Percentiles rank a stretch among this genome's conserved stretches.
Evolutionary conservation across 2,113 vertebrate species (phyloP).

Genomic region (Melanerpes aurifrons): DNA sequence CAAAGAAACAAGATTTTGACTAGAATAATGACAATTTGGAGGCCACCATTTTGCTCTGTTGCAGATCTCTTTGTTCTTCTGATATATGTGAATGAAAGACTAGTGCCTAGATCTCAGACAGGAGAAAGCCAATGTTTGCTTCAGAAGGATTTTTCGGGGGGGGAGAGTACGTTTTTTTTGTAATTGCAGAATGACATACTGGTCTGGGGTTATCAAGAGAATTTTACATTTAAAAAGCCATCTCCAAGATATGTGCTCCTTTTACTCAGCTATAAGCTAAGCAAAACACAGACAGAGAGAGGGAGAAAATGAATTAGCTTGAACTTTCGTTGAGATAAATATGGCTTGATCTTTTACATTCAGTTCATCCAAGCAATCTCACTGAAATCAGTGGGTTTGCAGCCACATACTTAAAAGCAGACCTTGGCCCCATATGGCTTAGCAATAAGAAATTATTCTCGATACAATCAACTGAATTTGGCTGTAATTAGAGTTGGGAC

Average conservation of each 20-base stretch:
- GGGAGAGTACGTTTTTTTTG: constrained; percentile 15
- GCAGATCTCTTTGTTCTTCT: neutral
- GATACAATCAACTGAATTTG: neutral
- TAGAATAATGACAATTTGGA: neutral
- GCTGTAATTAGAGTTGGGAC: neutral
- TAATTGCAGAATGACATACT: constrained; percentile 25
- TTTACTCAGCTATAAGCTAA: constrained; percentile 46
- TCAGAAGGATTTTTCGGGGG: constrained; percentile 30
- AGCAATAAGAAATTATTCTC: neutral
- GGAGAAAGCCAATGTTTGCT: constrained; percentile 36
- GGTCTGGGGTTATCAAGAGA: constrained; percentile 47
- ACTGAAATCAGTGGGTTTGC: constrained; percentile 23
- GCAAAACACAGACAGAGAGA: neutral
- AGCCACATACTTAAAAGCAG: neutral
- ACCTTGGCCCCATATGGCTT: neutral
- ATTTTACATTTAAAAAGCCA: constrained; percentile 56
- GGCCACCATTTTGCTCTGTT: neutral
- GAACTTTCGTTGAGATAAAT: constrained; percentile 59
- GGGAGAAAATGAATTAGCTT: constrained; percentile 56
- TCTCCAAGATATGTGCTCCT: neutral
- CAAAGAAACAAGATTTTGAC: constrained; percentile 25
- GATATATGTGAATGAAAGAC: constrained; percentile 20
- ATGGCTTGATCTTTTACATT: constrained; percentile 53
- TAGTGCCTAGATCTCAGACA: constrained; percentile 17
- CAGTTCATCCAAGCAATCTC: constrained; percentile 27